Conservation (phyloP, 2,888 invertebrate genomes). For the Mechanitis messenoides region DNA sequence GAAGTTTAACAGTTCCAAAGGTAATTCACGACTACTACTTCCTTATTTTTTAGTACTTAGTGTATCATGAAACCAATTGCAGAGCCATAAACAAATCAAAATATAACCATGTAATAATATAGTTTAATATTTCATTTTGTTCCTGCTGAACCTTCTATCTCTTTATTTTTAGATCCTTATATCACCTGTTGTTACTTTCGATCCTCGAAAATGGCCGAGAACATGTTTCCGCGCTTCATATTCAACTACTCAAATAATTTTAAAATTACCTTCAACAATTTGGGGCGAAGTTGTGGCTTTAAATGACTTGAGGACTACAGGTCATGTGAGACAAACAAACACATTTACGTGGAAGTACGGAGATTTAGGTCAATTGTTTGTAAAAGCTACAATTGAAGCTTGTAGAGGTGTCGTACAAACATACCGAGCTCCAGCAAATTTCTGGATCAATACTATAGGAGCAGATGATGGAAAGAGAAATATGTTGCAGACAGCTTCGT, state of each 20-base stretch:
- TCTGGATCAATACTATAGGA: slow-evolving; percentile 77
- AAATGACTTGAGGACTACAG: slow-evolving; percentile 49
- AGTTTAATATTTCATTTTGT: too few species aligned
- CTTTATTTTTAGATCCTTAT: slow-evolving; percentile 51
- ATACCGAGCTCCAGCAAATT: slow-evolving; percentile 58
- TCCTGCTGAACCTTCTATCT: too few species aligned
- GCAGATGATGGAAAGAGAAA: slow-evolving; percentile 74
- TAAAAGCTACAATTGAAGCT: slow-evolving; percentile 54
- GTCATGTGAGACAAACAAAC: slow-evolving; percentile 50
- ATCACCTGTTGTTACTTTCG: slow-evolving; percentile 61
- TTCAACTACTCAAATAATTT: slow-evolving; percentile 39
- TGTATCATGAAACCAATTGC: too few species aligned
- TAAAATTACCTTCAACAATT: slow-evolving; percentile 51
- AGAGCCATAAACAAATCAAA: too few species aligned
- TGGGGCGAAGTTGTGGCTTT: slow-evolving; percentile 56
- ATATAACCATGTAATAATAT: too few species aligned
- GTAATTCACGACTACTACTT: slow-evolving; percentile 34
- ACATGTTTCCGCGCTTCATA: slow-evolving; percentile 41
- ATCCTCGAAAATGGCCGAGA: slow-evolving; percentile 67
- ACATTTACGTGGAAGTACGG: slow-evolving; percentile 67
- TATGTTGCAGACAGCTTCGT: slow-evolving; percentile 78
- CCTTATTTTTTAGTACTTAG: background rate
- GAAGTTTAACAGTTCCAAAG: slow-evolving; percentile 62
- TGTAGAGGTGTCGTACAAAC: slow-evolving; percentile 49
- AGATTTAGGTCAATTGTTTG: slow-evolving; percentile 56